phyloP scores from a whole-genome alignment of 2,113 vertebrate genomes.

The Ranitomeya imitator region DNA sequence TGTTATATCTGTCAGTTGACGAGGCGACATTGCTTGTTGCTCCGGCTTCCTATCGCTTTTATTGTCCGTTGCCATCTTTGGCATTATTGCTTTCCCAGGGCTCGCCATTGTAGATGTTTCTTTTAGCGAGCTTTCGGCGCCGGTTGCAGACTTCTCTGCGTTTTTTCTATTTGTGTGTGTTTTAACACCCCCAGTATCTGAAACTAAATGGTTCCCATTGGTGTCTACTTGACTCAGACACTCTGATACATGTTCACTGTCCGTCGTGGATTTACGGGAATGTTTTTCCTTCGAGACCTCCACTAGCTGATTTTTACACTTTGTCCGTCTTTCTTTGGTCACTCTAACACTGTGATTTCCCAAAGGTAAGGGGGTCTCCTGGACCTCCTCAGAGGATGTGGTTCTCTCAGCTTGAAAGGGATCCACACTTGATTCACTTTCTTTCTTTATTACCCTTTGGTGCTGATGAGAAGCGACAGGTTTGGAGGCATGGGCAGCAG shows the following conservation, averaged over 20 bases:
- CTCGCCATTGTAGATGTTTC: conserved; percentile 70
- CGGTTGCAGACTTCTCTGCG: not conserved
- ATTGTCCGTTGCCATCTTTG: conserved; percentile 76
- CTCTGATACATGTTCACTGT: conserved; percentile 60
- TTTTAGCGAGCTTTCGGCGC: not conserved
- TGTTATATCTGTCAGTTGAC: conserved; percentile 49
- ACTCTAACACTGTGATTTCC: conserved; percentile 64
- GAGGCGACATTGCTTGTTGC: conserved; percentile 56
- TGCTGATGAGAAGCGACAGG: conserved; percentile 64
- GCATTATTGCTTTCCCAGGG: conserved; percentile 76
- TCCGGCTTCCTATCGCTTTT: conserved; percentile 63
- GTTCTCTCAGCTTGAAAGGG: conserved; percentile 59
- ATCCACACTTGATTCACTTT: conserved; percentile 69
- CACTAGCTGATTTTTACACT: conserved; percentile 70
- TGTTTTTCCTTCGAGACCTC: conserved; percentile 74
- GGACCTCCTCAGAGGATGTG: conserved; percentile 57
- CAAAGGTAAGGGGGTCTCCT: conserved; percentile 63
- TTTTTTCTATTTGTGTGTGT: not conserved
- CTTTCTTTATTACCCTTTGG: conserved; percentile 68
- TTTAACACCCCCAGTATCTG: conserved; percentile 1
- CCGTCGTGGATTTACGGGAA: conserved; percentile 65
- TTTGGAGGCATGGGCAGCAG: conserved; percentile 74
- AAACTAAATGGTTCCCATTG: conserved; percentile 25
- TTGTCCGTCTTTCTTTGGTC: conserved; percentile 71
- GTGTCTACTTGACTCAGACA: conserved; percentile 22